These are phyloP conservation scores for Phaethornis superciliosus DNA, from an alignment of 2,113 vertebrate genomes.

Conservation along the genomic window DNA sequence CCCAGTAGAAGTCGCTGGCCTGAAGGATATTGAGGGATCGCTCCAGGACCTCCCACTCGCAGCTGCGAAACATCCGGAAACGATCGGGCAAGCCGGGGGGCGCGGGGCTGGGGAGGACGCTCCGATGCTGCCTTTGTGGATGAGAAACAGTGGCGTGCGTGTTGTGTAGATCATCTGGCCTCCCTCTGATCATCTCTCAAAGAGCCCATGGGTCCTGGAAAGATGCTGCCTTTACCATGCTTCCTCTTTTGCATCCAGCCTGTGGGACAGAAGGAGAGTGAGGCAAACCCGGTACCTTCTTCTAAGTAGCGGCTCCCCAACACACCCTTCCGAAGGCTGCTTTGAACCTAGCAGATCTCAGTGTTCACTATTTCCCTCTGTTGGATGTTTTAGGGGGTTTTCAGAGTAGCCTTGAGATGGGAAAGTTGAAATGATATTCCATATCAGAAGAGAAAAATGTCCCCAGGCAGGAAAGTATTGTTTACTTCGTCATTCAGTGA, in stretches of 20 bases:
- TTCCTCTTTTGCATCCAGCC: conserved; percentile 34
- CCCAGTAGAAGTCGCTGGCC: conserved; percentile 77
- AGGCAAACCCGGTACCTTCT: background rate
- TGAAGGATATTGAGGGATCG: conserved; percentile 68
- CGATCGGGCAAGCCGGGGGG: conserved; percentile 22
- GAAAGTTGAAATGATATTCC: background rate
- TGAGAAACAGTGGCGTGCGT: background rate
- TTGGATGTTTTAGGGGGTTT: background rate
- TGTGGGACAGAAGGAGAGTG: conserved; percentile 23
- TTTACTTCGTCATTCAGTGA: background rate
- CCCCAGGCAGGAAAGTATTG: background rate
- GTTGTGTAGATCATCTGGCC: conserved; percentile 63
- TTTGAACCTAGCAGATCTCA: background rate
- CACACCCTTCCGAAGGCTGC: background rate
- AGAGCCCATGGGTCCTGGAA: conserved; percentile 65
- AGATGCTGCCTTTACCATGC: conserved; percentile 47
- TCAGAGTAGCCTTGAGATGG: background rate
- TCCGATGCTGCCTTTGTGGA: conserved; percentile 47
- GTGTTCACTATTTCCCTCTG: background rate
- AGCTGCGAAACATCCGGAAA: conserved; percentile 69
- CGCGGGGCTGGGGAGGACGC: background rate
- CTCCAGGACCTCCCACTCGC: conserved; percentile 70
- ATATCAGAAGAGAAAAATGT: background rate
- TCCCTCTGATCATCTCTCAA: conserved; percentile 76
- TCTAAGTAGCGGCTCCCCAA: background rate